Evolutionary conservation across 2,113 vertebrate genomes (phyloP).

Genomic region (Malurus elegans): DNA sequence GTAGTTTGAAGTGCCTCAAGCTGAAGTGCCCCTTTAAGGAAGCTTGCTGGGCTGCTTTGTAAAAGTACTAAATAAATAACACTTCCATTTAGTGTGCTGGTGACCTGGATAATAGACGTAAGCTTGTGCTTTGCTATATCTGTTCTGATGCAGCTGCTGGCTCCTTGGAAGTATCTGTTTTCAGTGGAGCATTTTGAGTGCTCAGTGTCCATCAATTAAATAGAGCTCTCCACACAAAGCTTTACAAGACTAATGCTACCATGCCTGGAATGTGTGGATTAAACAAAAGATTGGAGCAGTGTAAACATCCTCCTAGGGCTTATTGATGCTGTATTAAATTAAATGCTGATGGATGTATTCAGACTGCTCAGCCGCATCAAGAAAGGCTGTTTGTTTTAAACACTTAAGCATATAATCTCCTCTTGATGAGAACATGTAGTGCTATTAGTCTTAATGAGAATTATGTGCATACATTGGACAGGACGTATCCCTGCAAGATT

Average conservation of each 20-base stretch:
- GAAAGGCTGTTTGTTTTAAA: slow-evolving; percentile 65
- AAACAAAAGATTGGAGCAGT: slow-evolving; percentile 59
- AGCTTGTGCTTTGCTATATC: slow-evolving; percentile 11
- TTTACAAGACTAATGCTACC: slow-evolving; percentile 52
- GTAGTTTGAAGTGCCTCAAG: background rate
- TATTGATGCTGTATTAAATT: slow-evolving; percentile 61
- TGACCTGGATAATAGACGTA: slow-evolving; percentile 47
- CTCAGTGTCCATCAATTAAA: slow-evolving; percentile 51
- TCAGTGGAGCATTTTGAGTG: slow-evolving; percentile 35
- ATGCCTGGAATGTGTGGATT: slow-evolving; percentile 48
- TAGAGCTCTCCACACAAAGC: slow-evolving; percentile 48
- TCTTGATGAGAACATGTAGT: slow-evolving; percentile 48
- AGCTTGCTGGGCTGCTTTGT: slow-evolving; percentile 9
- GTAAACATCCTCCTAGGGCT: slow-evolving; percentile 63
- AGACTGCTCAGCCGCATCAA: slow-evolving; percentile 51
- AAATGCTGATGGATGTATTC: slow-evolving; percentile 64
- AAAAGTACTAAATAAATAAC: slow-evolving; percentile 39
- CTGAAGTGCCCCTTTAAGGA: slow-evolving; percentile 22
- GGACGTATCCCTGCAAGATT: background rate
- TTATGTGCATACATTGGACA: slow-evolving; percentile 27
- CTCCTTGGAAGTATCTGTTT: slow-evolving; percentile 52
- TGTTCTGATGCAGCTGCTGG: slow-evolving; percentile 46
- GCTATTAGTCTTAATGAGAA: slow-evolving; percentile 55
- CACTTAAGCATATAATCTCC: slow-evolving; percentile 56
- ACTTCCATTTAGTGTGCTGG: slow-evolving; percentile 28